Evolutionary conservation across 2,113 vertebrate species (phyloP).

Genomic region (Porphyrio hochstetteri): DNA sequence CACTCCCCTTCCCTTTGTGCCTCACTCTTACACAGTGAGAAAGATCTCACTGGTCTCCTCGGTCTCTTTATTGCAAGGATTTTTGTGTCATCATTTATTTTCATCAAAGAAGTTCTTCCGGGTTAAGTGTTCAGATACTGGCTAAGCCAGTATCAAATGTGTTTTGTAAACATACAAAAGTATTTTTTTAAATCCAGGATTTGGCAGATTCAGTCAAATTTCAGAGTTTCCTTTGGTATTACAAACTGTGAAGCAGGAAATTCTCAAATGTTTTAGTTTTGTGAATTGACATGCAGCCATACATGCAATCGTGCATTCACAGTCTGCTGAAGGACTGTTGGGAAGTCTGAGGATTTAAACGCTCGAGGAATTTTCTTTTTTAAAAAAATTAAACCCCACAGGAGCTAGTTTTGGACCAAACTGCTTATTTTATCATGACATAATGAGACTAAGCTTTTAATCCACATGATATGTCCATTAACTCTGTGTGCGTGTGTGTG

Average conservation of each 20-base stretch:
- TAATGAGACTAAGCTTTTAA: slow-evolving; percentile 61
- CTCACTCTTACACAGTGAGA: neutral
- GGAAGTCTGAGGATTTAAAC: neutral
- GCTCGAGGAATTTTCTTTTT: neutral
- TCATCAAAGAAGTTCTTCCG: neutral
- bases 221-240: neutral
- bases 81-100: neutral
- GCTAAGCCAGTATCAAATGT: neutral
- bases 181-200: neutral
- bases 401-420: slow-evolving; percentile 12
- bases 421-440: slow-evolving; percentile 6
- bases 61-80: slow-evolving; percentile 24
- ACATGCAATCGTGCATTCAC: neutral
- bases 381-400: neutral
- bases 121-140: neutral
- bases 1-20: slow-evolving; percentile 27
- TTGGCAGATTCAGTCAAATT: neutral
- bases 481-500: slow-evolving; percentile 10
- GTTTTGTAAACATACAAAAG: neutral
- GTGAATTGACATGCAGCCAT: neutral
- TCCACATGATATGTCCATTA: slow-evolving; percentile 24
- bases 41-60: neutral
- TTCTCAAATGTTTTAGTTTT: neutral
- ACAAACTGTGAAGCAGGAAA: neutral
- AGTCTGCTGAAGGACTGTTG: neutral